A percentile compares a stretch with the other conserved stretches of the same genome.
Conservation (phyloP, 2,113 vertebrate genomes). For the Tachycineta bicolor region DNA sequence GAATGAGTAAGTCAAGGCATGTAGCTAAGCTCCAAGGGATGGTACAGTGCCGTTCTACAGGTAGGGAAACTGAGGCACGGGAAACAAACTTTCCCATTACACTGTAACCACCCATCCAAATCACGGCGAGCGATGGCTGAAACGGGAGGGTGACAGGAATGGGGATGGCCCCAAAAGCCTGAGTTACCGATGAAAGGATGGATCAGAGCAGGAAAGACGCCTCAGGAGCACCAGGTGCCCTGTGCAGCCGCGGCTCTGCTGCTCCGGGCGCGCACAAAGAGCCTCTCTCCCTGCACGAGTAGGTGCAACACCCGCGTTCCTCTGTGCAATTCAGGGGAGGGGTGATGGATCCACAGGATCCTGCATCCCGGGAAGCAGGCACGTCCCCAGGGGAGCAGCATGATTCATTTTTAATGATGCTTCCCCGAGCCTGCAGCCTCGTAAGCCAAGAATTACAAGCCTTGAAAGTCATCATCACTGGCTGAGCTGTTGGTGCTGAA, state of each 20-base stretch:
- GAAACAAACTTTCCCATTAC: neutral
- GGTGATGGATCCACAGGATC: neutral
- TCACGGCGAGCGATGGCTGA: neutral
- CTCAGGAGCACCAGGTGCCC: neutral
- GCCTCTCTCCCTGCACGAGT: neutral
- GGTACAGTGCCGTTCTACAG: neutral
- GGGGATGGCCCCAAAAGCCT: neutral
- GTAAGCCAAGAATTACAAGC: slow-evolving; percentile 65
- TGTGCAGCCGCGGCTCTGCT: fast-evolving
- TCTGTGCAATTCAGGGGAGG: neutral
- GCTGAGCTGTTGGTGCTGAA: slow-evolving; percentile 55
- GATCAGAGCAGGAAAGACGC: neutral
- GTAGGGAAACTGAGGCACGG: slow-evolving; percentile 2
- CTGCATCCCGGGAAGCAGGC: slow-evolving; percentile 35
- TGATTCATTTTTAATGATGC: slow-evolving; percentile 63
- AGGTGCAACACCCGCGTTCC: neutral
- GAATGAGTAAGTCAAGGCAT: slow-evolving; percentile 23
- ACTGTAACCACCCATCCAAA: neutral
- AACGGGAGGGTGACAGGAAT: neutral
- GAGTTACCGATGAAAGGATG: neutral
- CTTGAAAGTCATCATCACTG: slow-evolving; percentile 46
- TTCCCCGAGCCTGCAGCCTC: slow-evolving; percentile 27
- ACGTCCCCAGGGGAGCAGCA: slow-evolving; percentile 25
- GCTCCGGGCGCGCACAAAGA: neutral
- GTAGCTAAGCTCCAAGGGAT: neutral